Base-by-base conservation (phyloP, 2,113 vertebrate species). In the Labeo rohita region DNA sequence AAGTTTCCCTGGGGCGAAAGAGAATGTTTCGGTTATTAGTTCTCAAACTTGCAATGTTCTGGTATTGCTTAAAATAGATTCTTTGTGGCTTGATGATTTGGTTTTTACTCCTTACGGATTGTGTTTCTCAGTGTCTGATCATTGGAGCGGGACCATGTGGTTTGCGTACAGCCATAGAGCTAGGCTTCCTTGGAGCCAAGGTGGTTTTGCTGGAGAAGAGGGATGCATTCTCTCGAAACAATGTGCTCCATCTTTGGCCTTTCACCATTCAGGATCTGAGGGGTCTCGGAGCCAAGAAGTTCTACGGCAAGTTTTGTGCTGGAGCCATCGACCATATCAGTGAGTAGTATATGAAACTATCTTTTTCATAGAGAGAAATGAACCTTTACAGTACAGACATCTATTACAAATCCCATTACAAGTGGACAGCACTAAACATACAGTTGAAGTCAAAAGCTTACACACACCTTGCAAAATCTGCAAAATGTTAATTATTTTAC, bases 271-370 rank as follows among this genome's bases (percentile, higher is more conserved):
- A 99, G 7, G 98, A 99, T 92, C 90, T 99, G 85, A 95, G 98
- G 75, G 96, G 97, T 11, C 96, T 99, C 0, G 98, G 98, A 28
- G 98, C 98, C 92, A 99, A 99, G 91, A 99, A 99, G 91, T 99
- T 99, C 88, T 96, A 99, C 0, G 98, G 98, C 87, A 99, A 99
- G 89, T 99, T 99, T 94, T 99, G 98, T 28, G 98, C 98, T 0
- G 98, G 98, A 87, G 96, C 98, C 88, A 99, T 99, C 0, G 98
- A 99, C 93, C 98, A 99, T 74, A 99, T 99, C 95, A 99, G 98
- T 99, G 87, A 98, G 98, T 97, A 56, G 74, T 28, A 45, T 45
- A 21, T 72, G 16, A 45, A 11, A 21, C 16, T 6, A 2, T 39
- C 43, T 43, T 70, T 54, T 3, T 52, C 13, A 56, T 11, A 39